A percentile compares a stretch with the other conserved stretches of the same genome.
phyloP scores from a whole-genome alignment of 64 coral and sea anemone species.

The Trachythela sp. region DNA sequence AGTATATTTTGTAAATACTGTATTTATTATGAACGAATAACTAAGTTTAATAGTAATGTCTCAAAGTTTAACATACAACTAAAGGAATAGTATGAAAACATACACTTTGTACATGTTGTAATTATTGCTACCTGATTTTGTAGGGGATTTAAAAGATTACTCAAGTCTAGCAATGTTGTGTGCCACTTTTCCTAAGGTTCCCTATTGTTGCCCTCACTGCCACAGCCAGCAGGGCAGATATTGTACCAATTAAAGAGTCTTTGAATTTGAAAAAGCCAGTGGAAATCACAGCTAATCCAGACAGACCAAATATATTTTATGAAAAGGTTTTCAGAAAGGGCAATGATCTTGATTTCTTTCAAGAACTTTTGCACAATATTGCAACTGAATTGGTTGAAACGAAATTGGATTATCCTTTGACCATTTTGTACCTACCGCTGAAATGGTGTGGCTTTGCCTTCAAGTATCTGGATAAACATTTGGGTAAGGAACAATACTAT shows the following conservation, averaged over 20 bases:
- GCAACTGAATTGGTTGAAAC: constrained; percentile 43
- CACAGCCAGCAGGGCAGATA: constrained; percentile 5
- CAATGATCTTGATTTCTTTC: no score
- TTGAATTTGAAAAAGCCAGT: constrained; percentile 28
- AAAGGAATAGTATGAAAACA: no score
- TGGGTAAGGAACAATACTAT: no score
- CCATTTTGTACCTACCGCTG: no score
- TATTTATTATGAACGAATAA: no score
- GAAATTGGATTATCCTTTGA: no score
- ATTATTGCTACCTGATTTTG: not conserved
- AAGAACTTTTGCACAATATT: constrained; percentile 49
- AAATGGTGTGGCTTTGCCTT: no score
- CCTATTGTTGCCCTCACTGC: constrained; percentile 46
- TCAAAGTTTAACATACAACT: no score
- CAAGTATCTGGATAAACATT: no score
- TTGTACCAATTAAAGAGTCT: constrained; percentile 67
- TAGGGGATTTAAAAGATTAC: constrained; percentile 22
- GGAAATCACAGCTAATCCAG: constrained; percentile 42
- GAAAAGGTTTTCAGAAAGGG: constrained; percentile 42
- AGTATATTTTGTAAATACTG: no score
- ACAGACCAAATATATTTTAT: constrained; percentile 35
- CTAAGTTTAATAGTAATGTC: no score
- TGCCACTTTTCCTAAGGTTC: constrained; percentile 24
- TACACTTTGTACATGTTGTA: no score
- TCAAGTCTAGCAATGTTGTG: constrained; percentile 31